phyloP scores from a whole-genome alignment of 2,113 vertebrate genomes.

The Chloropsis cyanopogon region DNA sequence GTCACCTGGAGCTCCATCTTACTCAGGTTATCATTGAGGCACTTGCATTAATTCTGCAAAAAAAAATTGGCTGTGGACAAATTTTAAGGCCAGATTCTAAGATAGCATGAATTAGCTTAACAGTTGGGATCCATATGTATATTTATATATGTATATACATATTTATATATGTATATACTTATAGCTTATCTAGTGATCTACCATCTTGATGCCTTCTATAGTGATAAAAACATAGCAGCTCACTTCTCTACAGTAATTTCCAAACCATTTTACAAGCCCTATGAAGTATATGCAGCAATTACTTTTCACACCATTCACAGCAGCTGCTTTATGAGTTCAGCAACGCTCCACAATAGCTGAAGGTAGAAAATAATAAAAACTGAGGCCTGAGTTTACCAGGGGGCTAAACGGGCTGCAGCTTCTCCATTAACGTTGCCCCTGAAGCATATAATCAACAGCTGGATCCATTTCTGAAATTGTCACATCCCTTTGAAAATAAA shows the following conservation, averaged over 20 bases:
- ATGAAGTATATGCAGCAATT: conserved; percentile 41
- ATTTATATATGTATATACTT: background rate
- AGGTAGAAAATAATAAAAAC: conserved; percentile 40
- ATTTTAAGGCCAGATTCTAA: background rate
- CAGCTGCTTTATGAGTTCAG: conserved; percentile 39
- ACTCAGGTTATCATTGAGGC: background rate
- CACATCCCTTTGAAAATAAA: conserved; percentile 15
- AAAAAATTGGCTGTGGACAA: background rate
- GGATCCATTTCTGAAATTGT: conserved; percentile 29
- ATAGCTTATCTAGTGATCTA: background rate
- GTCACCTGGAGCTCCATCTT: background rate
- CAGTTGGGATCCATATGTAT: background rate
- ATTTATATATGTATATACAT: background rate
- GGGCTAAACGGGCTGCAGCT: conserved; percentile 19
- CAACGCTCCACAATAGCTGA: background rate
- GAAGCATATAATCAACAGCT: conserved; percentile 54
- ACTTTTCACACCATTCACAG: conserved; percentile 36
- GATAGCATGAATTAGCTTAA: background rate
- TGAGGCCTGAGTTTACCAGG: conserved; percentile 22
- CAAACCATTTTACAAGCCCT: conserved; percentile 18
- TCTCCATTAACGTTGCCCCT: background rate
- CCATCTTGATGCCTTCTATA: background rate
- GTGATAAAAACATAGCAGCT: conserved; percentile 10
- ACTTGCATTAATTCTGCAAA: background rate
- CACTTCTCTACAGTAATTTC: conserved; percentile 1